phyloP scores from a whole-genome alignment of 2,113 vertebrate species.

The Anguilla japonica region DNA sequence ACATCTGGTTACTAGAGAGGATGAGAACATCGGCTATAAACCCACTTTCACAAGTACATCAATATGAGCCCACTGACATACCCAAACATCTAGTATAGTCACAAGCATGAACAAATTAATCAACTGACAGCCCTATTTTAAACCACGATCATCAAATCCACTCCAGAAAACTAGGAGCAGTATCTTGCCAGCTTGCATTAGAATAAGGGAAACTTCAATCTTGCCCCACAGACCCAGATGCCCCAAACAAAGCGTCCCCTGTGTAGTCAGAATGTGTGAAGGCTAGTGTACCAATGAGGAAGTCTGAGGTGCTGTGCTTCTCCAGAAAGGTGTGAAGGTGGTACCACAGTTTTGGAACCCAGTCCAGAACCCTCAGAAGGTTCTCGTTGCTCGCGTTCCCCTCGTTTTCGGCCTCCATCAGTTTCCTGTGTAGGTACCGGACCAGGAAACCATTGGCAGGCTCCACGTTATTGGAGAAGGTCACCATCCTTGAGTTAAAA shows the following conservation, averaged over 20 bases:
- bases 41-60: neutral
- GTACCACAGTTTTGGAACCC: constrained; percentile 98
- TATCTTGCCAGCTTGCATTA: neutral
- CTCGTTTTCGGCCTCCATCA: constrained; percentile 90
- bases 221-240: neutral
- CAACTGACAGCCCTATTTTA: neutral
- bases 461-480: constrained; percentile 97
- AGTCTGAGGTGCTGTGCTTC: constrained; percentile 97
- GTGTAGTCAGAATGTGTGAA: neutral
- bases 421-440: constrained; percentile 91
- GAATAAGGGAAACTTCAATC: neutral
- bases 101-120: neutral
- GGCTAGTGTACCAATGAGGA: constrained; percentile 86
- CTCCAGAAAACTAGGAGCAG: neutral
- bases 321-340: constrained; percentile 96
- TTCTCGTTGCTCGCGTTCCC: constrained; percentile 83
- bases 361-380: constrained; percentile 89
- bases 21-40: neutral
- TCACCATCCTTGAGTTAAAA: constrained; percentile 82
- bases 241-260: neutral
- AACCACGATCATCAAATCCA: neutral
- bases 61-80: neutral
- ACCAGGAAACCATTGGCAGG: constrained; percentile 95
- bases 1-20: neutral
- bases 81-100: neutral